Evolutionary conservation across 2,888 invertebrate species (phyloP).

Genomic region (Nemurella pictetii): DNA sequence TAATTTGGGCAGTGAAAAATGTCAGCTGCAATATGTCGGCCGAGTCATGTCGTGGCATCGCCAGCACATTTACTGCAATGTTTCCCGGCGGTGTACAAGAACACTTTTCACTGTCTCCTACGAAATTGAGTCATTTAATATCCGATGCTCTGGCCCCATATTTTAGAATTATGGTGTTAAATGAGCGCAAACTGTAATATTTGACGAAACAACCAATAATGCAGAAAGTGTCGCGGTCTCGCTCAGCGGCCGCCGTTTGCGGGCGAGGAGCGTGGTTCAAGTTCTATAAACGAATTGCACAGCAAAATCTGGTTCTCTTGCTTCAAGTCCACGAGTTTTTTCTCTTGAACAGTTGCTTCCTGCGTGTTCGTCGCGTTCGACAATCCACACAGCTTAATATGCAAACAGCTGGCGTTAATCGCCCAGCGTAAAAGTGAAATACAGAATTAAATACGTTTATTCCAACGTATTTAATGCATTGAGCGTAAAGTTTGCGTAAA

Average conservation of each 20-base stretch:
- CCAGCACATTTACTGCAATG: not conserved
- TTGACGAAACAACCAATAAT: slow-evolving; percentile 26
- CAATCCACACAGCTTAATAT: too few species aligned
- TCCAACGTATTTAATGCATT: too few species aligned
- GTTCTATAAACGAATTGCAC: too few species aligned
- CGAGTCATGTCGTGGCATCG: slow-evolving; percentile 4
- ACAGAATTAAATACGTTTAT: slow-evolving; percentile 13
- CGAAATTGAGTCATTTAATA: slow-evolving; percentile 20
- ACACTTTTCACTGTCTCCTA: not conserved
- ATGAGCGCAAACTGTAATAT: slow-evolving; percentile 9
- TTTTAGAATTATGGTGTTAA: slow-evolving; percentile 20
- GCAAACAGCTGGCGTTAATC: too few species aligned
- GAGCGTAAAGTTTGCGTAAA: too few species aligned
- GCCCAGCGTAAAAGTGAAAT: slow-evolving; percentile 23
- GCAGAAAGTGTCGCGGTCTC: too few species aligned
- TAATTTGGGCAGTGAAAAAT: slow-evolving; percentile 18
- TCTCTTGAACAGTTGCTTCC: too few species aligned
- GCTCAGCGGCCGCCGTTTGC: too few species aligned
- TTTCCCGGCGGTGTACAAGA: not conserved
- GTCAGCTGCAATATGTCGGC: slow-evolving; percentile 15
- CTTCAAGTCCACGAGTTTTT: too few species aligned
- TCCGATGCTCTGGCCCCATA: slow-evolving; percentile 24
- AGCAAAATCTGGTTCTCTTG: too few species aligned
- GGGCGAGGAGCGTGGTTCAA: too few species aligned
- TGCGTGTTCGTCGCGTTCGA: too few species aligned